Evolutionary conservation across 2,113 vertebrate species (phyloP).

Genomic region (Epinephelus moara): DNA sequence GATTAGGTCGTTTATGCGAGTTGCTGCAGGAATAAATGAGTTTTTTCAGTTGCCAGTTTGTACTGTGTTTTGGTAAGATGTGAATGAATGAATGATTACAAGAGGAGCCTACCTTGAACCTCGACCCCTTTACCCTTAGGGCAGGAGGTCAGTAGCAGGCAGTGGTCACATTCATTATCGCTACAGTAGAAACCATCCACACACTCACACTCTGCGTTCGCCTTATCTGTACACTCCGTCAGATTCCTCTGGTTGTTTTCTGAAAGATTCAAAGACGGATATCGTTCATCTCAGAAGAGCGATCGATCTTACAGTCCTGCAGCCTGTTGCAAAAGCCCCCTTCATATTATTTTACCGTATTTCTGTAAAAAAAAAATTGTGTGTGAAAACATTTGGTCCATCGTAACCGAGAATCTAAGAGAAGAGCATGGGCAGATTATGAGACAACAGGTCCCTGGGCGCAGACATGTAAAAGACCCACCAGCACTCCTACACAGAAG

Average conservation of each 20-base stretch:
- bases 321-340: neutral
- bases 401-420: neutral
- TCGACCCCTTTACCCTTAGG: conserved; percentile 58
- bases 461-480: neutral
- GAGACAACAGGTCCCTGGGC: neutral
- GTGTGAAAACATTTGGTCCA: neutral
- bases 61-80: neutral
- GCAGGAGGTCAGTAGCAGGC: neutral
- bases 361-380: too few relatives aligned
- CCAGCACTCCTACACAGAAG: neutral
- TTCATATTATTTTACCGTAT: neutral
- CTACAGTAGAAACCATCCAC: conserved; percentile 64
- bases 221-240: conserved; percentile 25
- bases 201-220: conserved; percentile 76
- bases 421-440: neutral
- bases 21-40: conserved; percentile 57
- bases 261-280: conserved; percentile 37
- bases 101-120: conserved; percentile 41
- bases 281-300: neutral
- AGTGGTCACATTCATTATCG: conserved; percentile 38
- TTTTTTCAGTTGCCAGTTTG: neutral
- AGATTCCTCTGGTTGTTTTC: neutral
- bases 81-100: neutral
- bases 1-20: conserved; percentile 26
- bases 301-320: neutral